Base-by-base conservation (phyloP, 2,113 vertebrate genomes). In the Pica pica region DNA sequence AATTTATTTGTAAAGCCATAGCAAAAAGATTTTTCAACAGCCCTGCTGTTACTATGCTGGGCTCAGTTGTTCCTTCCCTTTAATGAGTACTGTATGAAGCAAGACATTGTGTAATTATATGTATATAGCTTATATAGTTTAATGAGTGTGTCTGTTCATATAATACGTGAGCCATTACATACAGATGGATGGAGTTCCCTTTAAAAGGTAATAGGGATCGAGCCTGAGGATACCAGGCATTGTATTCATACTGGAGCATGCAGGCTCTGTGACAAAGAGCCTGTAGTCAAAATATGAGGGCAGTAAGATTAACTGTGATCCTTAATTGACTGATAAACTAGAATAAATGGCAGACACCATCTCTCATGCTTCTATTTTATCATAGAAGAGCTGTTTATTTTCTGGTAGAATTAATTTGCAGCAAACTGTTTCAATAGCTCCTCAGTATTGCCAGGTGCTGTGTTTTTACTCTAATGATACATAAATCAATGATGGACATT, bases 81-180 rank as follows among this genome's bases (percentile, higher is more conserved):
- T 96, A 84, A 35, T 47, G 59, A 90, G 49, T 83, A 63, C 70
- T 96, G 64, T 68, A 88, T 94, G 94, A 93, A 91, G 76, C 57
- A 84, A 55, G 49, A 69, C 73, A 79, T 37, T 35, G 11, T 87
- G 8, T 53, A 56, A 81, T 74, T 81, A 16, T 44, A 19, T 44
- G 22, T 65, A 13, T 68, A 9, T 56, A 56, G 37, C 37, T 87
- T 75, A 26, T 79, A n/a, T 23, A 28, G 49, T 70, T 80, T 83
- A 71, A 81, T 63, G 73, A 90, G 30, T 47, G 23, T 74, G 30
- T 49, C 31, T 86, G 68, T n/a, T 86, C 44, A 27, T 31, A 10
- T 70, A 52, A 24, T 65, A 24, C 2, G 8, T 68, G 73, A 93
- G 60, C 56, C 21, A 37, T 71, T 87, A 21, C 27, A 6, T 13